Evolutionary conservation across 2,888 invertebrate genomes (phyloP), one percentile per base, ranked within the genome.

Genomic region (Bembecia ichneumoniformis): DNA sequence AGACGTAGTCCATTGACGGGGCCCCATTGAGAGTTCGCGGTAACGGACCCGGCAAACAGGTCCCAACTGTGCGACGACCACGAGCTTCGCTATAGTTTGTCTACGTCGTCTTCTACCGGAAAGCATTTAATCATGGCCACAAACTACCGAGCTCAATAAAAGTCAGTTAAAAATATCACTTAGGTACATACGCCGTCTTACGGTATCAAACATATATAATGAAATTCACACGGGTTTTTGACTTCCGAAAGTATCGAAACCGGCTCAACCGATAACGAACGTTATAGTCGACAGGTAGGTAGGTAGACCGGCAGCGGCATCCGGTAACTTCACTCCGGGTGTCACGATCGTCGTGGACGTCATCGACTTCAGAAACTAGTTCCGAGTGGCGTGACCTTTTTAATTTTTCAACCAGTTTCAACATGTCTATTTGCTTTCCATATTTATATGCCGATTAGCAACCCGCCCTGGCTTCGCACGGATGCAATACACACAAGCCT

Each of bases 1-100:
- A 44, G 10, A 58, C 56, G 63, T 49, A 15, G 63, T 64, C 62
- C 75, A 76, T 76, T 76, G 71, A 75, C 64, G 67, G 64, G 63
- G 60, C 66, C 56, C 73, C 75, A 71, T 74, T 70, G 66, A 74
- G 59, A 62, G 58, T 52, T 55, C 40, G 11, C 14, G 40, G 35
- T 61, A 63, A 58, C 57, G 70, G 68, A 67, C 65, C 40, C 40
- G 40, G 40, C 36, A 20, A 28, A 49, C 47, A 35, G 47, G 47
- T 46, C 45, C 11, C 11, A n/a, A 34, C 28, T 48, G 28, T 36
- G 15, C 35, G 40, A 11, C 69, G 68, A 55, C 52, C 59, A 49
- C 55, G 53, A 52, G 62, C 64, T 69, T 66, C 62, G 62, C 59
- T 48, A 54, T 55, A 57, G 51, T 47, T 36, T 45, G 56, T 52